These are phyloP conservation scores for Petromus typicus DNA, from an alignment of 2,113 vertebrate genomes.

Conservation along the genomic window DNA sequence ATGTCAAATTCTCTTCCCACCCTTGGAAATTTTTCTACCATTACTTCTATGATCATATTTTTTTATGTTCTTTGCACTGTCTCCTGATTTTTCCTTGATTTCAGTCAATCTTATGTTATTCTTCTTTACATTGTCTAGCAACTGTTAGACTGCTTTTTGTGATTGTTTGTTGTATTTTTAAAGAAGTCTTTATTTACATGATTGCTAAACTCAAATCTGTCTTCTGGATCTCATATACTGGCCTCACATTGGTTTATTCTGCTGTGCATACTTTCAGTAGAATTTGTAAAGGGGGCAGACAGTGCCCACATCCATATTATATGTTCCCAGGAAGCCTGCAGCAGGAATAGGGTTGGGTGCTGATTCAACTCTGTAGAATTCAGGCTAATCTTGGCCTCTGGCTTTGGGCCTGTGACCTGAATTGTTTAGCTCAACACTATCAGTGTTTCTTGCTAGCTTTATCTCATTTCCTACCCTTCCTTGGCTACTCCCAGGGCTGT, in stretches of 20 bases:
- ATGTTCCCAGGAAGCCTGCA: background rate
- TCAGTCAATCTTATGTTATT: background rate
- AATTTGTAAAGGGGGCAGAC: background rate
- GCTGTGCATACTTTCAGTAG: background rate
- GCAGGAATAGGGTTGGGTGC: background rate
- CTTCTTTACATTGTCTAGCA: background rate
- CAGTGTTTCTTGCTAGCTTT: background rate
- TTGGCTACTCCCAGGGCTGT: background rate
- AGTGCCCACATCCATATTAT: background rate
- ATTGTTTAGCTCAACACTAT: background rate
- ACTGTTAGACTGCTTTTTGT: background rate
- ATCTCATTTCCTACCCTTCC: background rate
- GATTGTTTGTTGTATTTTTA: background rate
- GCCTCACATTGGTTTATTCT: background rate
- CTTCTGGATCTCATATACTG: background rate
- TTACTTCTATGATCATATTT: background rate
- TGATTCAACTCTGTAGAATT: background rate
- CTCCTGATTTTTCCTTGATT: background rate
- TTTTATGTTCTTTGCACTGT: background rate
- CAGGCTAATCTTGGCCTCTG: background rate
- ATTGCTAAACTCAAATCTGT: background rate
- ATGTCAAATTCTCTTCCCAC: too few relatives aligned
- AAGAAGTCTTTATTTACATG: background rate
- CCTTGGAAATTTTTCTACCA: background rate
- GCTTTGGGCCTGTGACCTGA: background rate